phyloP scores from a whole-genome alignment of 2,888 invertebrate genomes.

The Craniophora ligustri region DNA sequence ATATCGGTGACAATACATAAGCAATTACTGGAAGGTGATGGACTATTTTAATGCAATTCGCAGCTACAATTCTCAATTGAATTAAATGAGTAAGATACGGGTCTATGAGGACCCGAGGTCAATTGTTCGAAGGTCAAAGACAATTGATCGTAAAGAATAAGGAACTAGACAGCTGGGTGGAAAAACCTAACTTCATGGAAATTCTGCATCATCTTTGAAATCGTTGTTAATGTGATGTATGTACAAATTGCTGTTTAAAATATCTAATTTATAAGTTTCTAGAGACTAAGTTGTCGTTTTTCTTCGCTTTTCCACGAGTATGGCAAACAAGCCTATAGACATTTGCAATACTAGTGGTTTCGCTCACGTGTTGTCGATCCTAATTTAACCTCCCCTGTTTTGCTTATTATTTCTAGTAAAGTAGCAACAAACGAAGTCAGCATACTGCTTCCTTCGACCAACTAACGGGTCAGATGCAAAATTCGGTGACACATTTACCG shows the following conservation, averaged over 20 bases:
- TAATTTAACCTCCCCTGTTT: no score
- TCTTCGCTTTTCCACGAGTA: no score
- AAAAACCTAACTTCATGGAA: conserved; percentile 14
- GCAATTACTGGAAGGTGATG: neutral
- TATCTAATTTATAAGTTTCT: no score
- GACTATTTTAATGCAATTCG: neutral
- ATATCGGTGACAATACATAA: neutral
- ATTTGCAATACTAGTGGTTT: no score
- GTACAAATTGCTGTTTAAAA: no score
- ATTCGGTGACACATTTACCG: neutral
- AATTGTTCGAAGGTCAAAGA: conserved; percentile 39
- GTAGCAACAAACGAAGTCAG: no score
- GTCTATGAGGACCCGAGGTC: conserved; percentile 18
- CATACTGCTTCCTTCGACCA: neutral
- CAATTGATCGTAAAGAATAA: conserved; percentile 26
- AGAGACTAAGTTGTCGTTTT: no score
- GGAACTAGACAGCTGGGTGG: conserved; percentile 13
- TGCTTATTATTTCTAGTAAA: no score
- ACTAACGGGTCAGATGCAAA: neutral
- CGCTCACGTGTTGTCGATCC: no score
- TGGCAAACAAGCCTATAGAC: no score
- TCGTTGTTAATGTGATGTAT: conserved; percentile 22
- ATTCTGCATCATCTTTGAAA: conserved; percentile 17
- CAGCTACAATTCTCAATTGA: conserved; percentile 21
- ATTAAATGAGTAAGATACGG: conserved; percentile 11